Percentiles rank a stretch among this genome's conserved stretches.
Conservation (phyloP, 2,797 vertebrate genomes). For the Pangasius macronema region DNA sequence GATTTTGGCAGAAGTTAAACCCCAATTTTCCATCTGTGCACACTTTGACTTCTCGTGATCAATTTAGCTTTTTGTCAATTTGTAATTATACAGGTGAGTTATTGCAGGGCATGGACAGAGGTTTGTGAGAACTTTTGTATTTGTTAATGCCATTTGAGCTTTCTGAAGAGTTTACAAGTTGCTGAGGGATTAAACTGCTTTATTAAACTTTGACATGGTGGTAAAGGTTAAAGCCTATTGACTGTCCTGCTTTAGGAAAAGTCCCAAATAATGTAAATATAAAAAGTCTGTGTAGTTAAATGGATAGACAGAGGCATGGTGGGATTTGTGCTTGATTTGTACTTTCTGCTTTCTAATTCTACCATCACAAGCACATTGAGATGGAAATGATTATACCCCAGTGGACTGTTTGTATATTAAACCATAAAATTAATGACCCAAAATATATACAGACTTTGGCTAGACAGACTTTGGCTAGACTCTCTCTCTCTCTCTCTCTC, state of each 20-base stretch:
- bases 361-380: neutral
- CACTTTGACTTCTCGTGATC: conserved; percentile 10
- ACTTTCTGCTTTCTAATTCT: neutral
- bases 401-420: conserved; percentile 5
- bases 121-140: neutral
- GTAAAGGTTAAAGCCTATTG: conserved; percentile 23
- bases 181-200: conserved; percentile 3
- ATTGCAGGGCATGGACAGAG: neutral
- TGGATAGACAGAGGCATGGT: neutral
- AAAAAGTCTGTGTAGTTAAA: neutral
- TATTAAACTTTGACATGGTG: conserved; percentile 14
- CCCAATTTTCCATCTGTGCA: neutral
- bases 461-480: neutral
- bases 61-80: conserved; percentile 19
- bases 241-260: conserved; percentile 2
- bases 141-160: conserved; percentile 13
- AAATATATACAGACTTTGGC: neutral
- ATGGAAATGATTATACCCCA: neutral
- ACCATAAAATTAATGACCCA: neutral
- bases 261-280: neutral
- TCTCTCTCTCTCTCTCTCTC: neutral
- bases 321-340: neutral
- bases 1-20: conserved; percentile 17
- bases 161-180: conserved; percentile 14
- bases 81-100: conserved; percentile 42